These are phyloP conservation scores for Percopsis omiscomaycus DNA, from an alignment of 2,797 vertebrate genomes.

Conservation along the genomic window DNA sequence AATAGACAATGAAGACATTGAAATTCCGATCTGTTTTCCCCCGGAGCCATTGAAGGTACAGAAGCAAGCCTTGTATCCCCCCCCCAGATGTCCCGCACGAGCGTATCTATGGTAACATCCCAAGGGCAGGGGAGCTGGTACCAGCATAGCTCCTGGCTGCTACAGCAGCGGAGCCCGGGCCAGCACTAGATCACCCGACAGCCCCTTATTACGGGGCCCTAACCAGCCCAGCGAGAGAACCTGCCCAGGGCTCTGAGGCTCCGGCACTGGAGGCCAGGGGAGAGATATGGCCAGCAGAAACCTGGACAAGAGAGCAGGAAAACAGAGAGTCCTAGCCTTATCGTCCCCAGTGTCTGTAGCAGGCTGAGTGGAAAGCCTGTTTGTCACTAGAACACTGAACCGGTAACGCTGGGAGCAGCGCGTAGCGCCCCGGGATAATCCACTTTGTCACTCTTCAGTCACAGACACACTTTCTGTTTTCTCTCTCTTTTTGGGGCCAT, in stretches of 20 bases:
- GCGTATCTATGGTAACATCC: no score
- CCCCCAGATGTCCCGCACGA: background rate
- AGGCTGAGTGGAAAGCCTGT: background rate
- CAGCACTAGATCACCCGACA: conserved; percentile 8
- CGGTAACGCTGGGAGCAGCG: background rate
- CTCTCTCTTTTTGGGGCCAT: conserved; percentile 1
- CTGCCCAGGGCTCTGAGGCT: background rate
- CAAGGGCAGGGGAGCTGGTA: no score
- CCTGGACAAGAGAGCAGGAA: background rate
- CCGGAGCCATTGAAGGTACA: no score
- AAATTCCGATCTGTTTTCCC: no score
- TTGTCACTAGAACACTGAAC: background rate
- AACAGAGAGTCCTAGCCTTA: background rate
- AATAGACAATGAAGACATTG: no score
- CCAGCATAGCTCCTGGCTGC: no score
- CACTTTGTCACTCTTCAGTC: conserved; percentile 14
- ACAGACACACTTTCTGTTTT: conserved; percentile 8
- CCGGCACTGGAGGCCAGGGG: background rate
- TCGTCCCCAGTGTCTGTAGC: background rate
- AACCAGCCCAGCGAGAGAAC: conserved; percentile 20
- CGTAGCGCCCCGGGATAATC: conserved; percentile 3
- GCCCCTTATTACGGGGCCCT: conserved; percentile 14
- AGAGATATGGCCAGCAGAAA: background rate
- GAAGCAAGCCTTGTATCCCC: background rate
- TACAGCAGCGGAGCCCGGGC: background rate